A percentile compares a stretch with the other conserved stretches of the same genome.
These are phyloP conservation scores for Globodera rostochiensis DNA, from an alignment of 1,140 invertebrate species.

Conservation along the genomic window DNA sequence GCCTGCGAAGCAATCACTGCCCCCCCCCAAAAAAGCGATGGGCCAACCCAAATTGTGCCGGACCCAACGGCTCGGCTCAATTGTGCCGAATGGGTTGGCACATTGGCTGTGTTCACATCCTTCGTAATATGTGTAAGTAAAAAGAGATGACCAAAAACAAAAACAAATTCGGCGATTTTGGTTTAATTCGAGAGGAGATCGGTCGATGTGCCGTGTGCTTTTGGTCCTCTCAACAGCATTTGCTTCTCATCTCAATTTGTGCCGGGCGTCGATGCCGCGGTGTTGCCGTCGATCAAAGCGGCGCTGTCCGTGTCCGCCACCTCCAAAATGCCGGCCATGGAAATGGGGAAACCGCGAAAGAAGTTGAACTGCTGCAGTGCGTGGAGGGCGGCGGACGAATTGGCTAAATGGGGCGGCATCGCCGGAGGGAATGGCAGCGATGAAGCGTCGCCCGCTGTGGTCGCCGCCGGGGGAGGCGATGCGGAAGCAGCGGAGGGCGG, in stretches of 20 bases:
- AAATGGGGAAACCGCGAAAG: neutral
- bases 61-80: neutral
- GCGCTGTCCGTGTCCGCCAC: neutral
- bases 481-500: neutral
- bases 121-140: neutral
- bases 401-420: neutral
- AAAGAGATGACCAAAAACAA: neutral
- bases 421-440: neutral
- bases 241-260: neutral
- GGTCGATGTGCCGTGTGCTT: neutral
- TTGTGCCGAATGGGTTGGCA: neutral
- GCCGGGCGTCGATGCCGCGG: neutral
- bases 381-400: neutral
- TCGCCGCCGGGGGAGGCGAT: neutral
- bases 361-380: neutral
- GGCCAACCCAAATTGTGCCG: too few species aligned
- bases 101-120: neutral
- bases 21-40: too few species aligned
- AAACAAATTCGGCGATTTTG: neutral
- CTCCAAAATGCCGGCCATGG: neutral
- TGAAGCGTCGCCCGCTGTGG: neutral
- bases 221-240: neutral
- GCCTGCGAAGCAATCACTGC: too few species aligned
- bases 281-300: neutral
- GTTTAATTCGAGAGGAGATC: too few species aligned